These are phyloP conservation scores for Caenorhabditis sp. DNA, from an alignment of 2,888 invertebrate species.

Conservation along the genomic window DNA sequence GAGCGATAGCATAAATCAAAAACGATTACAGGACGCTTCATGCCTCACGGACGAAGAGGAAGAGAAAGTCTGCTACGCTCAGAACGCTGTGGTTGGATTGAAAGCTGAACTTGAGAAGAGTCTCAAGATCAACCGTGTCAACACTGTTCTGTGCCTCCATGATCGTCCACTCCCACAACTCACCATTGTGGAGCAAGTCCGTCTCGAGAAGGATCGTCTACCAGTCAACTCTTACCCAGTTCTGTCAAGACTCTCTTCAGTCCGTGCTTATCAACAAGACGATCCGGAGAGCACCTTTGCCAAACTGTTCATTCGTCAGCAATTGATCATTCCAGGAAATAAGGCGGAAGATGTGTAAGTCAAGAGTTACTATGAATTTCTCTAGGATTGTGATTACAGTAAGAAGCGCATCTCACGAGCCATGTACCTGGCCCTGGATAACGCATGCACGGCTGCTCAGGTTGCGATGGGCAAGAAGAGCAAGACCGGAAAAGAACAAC, in stretches of 20 bases:
- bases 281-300: constrained; percentile 62
- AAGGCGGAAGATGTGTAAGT: constrained; percentile 53
- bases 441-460: constrained; percentile 55
- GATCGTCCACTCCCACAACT: constrained; percentile 52
- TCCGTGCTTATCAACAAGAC: constrained; percentile 65
- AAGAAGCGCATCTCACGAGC: constrained; percentile 23
- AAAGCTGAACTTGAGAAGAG: constrained; percentile 15
- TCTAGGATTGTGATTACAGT: constrained; percentile 7
- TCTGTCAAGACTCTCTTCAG: constrained; percentile 61
- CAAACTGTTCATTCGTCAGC: constrained; percentile 64
- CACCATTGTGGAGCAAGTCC: constrained; percentile 57
- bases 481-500: constrained; percentile 33
- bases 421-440: constrained; percentile 44
- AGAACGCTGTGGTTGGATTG: constrained; percentile 33
- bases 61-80: constrained; percentile 41
- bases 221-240: constrained; percentile 62
- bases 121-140: constrained; percentile 37
- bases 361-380: background rate
- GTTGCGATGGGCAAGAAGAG: constrained; percentile 49
- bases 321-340: constrained; percentile 46
- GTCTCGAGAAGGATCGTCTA: constrained; percentile 74
- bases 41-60: constrained; percentile 53
- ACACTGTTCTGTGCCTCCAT: constrained; percentile 52
- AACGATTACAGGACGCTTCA: constrained; percentile 43
- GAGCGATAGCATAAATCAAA: too few relatives aligned